Percentiles rank a stretch among this genome's conserved stretches.
Conservation (phyloP, 2,888 invertebrate species). For the Melanostoma mellinum region DNA sequence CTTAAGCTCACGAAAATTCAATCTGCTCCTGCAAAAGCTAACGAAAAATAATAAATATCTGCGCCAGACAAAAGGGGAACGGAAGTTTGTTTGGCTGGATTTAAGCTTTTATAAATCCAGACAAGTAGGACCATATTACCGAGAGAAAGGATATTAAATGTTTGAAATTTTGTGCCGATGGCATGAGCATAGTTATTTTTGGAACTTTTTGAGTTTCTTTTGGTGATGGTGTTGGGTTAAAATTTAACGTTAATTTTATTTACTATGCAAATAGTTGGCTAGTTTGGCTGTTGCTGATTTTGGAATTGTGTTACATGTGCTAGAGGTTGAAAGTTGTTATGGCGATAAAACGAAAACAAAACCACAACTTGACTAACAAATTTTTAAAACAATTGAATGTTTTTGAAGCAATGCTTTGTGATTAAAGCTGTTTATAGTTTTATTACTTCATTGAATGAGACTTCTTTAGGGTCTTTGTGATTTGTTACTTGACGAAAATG, state of each 20-base stretch:
- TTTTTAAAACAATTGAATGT: no score
- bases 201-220: constrained; percentile 28
- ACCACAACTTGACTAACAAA: no score
- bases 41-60: constrained; percentile 24
- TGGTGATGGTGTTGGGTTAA: constrained; percentile 29
- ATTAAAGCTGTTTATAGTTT: no score
- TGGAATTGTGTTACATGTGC: no score
- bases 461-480: no score
- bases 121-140: constrained; percentile 47
- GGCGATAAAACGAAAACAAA: no score
- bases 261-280: no score
- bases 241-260: constrained; percentile 25
- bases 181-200: constrained; percentile 5
- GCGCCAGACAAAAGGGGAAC: constrained; percentile 34
- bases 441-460: no score
- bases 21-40: constrained; percentile 30
- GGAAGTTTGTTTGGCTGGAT: constrained; percentile 42
- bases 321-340: no score
- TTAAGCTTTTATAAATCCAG: constrained; percentile 52
- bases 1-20: constrained; percentile 19
- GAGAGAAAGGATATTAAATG: constrained; percentile 55
- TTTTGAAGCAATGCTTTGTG: no score
- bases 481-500: no score
- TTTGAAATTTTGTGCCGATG: constrained; percentile 23
- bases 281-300: no score